Percentiles rank a stretch among this genome's conserved stretches.
Conservation (phyloP, 2,797 vertebrate species). For the Anas bahamensis region DNA sequence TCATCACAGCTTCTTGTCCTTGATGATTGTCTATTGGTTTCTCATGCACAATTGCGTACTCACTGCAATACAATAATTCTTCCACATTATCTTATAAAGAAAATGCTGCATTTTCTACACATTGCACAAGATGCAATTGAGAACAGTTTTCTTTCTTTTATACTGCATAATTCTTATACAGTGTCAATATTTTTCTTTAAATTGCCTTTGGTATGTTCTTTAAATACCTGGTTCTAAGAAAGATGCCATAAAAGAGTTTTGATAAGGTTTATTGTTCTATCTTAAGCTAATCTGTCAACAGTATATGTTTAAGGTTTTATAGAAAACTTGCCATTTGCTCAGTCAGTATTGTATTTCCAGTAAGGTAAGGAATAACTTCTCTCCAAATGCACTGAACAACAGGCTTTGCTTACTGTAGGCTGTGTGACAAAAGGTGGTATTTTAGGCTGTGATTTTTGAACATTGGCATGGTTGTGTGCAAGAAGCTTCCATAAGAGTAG, state of each 20-base stretch:
- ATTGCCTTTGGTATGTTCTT: not conserved
- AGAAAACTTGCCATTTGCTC: slow-evolving; percentile 13
- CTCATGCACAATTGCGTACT: slow-evolving; percentile 6
- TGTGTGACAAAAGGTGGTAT: slow-evolving; percentile 20
- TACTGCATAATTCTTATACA: not conserved
- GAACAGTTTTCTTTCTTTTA: not conserved
- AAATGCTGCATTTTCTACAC: not conserved
- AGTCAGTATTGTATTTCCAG: slow-evolving; percentile 15
- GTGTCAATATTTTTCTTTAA: not conserved
- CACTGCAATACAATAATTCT: not conserved
- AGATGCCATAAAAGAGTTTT: not conserved
- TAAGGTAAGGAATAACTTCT: slow-evolving; percentile 23
- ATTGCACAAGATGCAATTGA: not conserved
- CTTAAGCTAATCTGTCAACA: not conserved
- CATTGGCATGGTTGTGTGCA: slow-evolving; percentile 19
- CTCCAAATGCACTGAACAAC: slow-evolving; percentile 13
- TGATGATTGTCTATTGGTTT: not conserved
- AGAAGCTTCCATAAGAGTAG: slow-evolving; percentile 26
- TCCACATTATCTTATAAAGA: not conserved
- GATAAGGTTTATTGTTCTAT: slow-evolving; percentile 3
- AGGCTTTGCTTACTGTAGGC: slow-evolving; percentile 24
- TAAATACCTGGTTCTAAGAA: not conserved
- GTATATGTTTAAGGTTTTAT: not conserved
- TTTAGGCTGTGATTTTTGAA: slow-evolving; percentile 41
- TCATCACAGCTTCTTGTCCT: not conserved